A percentile compares a stretch with the other conserved stretches of the same genome.
Evolutionary conservation across 2,888 invertebrate species (phyloP).

Genomic region (Agrilus cyanescens): DNA sequence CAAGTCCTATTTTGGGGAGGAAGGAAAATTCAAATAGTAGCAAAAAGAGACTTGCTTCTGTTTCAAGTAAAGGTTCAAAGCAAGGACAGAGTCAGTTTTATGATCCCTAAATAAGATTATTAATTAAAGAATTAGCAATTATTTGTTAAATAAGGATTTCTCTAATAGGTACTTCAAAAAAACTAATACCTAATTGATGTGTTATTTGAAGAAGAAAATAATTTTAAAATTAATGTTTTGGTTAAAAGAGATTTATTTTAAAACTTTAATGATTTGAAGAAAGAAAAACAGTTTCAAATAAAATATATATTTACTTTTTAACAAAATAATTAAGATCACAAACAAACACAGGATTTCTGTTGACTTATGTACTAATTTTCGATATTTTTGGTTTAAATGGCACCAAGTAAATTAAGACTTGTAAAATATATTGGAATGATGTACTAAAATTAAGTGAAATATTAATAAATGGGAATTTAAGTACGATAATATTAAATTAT

Average conservation of each 20-base stretch:
- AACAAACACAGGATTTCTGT: conserved; percentile 1
- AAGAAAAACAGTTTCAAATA: neutral
- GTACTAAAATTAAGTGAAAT: no score
- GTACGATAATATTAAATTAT: no score
- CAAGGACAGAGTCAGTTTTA: conserved; percentile 6
- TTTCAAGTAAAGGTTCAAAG: conserved; percentile 10
- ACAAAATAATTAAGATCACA: neutral
- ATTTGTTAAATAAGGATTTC: neutral
- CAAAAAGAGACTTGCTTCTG: conserved; percentile 33
- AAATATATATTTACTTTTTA: neutral
- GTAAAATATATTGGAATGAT: no score
- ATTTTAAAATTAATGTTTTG: no score
- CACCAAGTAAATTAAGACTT: no score
- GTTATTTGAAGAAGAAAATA: no score
- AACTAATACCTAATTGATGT: no score
- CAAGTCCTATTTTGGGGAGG: conserved; percentile 69
- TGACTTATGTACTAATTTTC: no score
- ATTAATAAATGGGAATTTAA: no score
- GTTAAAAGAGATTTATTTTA: no score
- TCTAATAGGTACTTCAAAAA: no score
- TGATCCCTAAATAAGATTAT: conserved; percentile 6
- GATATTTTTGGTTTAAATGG: no score
- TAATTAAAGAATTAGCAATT: neutral
- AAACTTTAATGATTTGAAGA: neutral
- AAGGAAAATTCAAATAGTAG: conserved; percentile 41